Base-by-base conservation (phyloP, 35 echinoderm and acorn worm species). In the Ophiothrix spiculata region DNA sequence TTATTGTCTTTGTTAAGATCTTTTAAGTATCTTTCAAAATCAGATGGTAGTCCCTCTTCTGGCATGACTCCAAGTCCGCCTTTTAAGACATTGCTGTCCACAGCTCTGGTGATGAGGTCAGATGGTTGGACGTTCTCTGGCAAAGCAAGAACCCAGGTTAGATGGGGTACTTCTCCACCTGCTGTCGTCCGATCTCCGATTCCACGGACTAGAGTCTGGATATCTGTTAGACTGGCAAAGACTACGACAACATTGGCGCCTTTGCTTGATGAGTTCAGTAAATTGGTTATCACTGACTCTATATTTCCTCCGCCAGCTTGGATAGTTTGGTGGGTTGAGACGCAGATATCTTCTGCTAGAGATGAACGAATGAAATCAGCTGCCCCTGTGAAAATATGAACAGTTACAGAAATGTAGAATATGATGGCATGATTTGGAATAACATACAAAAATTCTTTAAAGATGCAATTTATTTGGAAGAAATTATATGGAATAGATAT, bases 61-160 rank as follows among this genome's bases (percentile, higher is more conserved):
- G 37, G 37, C 28, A 4, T 31, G 42, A 83, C 60, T 56, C 29
- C 23, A 6, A 83, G 42, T 69, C 79, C 32, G 34, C 60, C 79
- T 25, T 28, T 69, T 10, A 69, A 32, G 40, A 82, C 42, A 1
- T 39, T 6, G n/a, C 23, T 80, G 28, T 39, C 37, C 39, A 80
- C 40, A 41, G 54, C 8, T 13, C 40, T 64, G 21, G 31, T 32
- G 4, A 69, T 69, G 1, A 69, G 23, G 23, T 69, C 60, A 12
- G 60, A 25, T 2, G 23, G 6, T 0, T 42, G 35, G 0, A 31
- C 16, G 32, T 34, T 74, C n/a, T 76, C 69, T 34, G 39, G 23
- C 21, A 83, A 89, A 33, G 87, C 79, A 10, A 89, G 32, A n/a
- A 89, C 4, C 54, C 80, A 89, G 4, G 79, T 82, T 6, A 89